These are phyloP conservation scores for Loripinus fragilis DNA, from an alignment of 2,888 invertebrate genomes.

Conservation along the genomic window DNA sequence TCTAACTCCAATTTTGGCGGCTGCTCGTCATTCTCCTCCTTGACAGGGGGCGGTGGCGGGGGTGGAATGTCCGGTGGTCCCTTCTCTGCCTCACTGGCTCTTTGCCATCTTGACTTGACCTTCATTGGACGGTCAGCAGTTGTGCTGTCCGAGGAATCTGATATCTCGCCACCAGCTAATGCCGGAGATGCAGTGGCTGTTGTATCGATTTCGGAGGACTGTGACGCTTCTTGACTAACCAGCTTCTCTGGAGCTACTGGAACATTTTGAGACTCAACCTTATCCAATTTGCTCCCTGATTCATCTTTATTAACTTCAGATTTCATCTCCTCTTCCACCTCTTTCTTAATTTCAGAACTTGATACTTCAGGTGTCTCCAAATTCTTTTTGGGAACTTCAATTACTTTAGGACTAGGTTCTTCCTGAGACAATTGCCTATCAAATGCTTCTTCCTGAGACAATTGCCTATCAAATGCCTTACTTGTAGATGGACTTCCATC, in stretches of 20 bases:
- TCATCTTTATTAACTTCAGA: neutral
- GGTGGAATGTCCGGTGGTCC: conserved; percentile 15
- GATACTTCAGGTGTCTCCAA: neutral
- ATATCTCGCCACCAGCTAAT: conserved; percentile 30
- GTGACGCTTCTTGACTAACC: neutral
- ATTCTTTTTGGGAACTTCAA: neutral
- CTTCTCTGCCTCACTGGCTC: conserved; percentile 75
- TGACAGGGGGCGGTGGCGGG: conserved; percentile 24
- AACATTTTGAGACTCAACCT: neutral
- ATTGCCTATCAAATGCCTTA: neutral
- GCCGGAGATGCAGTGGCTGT: conserved; percentile 28
- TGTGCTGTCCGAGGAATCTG: conserved; percentile 35
- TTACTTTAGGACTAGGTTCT: neutral
- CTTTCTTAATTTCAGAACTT: neutral
- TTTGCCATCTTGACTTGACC: conserved; percentile 77
- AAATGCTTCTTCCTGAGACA: neutral
- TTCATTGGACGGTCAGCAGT: conserved; percentile 63
- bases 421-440: neutral
- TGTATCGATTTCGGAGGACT: conserved; percentile 19
- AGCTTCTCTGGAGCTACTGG: conserved; percentile 10
- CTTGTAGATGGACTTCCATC: neutral
- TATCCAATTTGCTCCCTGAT: neutral
- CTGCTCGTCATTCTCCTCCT: neutral
- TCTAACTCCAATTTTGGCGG: conserved; percentile 13
- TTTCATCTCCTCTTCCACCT: neutral